phyloP scores from a whole-genome alignment of 2,797 vertebrate species.

The Pelodytes ibericus region DNA sequence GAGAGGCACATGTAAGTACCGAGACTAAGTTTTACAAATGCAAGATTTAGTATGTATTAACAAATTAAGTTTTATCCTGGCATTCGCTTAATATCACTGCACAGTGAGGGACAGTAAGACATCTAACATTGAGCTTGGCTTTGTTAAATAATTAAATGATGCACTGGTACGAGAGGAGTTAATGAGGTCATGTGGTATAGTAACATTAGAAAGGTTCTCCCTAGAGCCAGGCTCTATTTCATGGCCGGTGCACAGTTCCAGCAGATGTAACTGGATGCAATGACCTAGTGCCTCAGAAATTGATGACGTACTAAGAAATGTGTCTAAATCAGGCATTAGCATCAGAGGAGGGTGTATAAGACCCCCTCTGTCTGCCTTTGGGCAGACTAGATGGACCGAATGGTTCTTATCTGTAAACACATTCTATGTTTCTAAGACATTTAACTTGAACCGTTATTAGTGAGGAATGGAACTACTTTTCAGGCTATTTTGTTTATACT shows the following conservation, averaged over 20 bases:
- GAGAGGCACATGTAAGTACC: not conserved
- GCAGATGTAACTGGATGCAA: conserved; percentile 46
- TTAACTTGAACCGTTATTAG: conserved; percentile 7
- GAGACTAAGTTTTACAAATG: not conserved
- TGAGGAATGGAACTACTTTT: not conserved
- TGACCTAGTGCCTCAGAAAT: conserved; percentile 55
- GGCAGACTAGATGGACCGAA: too few species aligned
- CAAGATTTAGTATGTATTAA: not conserved
- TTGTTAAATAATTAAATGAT: not conserved
- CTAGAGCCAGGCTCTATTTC: conserved; percentile 37
- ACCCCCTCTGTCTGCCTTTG: too few species aligned
- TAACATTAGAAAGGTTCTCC: conserved; percentile 49
- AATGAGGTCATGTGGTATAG: conserved; percentile 11
- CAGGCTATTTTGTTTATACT: not conserved
- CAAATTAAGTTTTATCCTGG: not conserved
- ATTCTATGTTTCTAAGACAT: too few species aligned
- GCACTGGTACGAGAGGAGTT: conserved; percentile 19
- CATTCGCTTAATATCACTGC: too few species aligned
- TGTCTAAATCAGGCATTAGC: conserved; percentile 38
- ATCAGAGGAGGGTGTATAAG: not conserved
- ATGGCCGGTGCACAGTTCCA: conserved; percentile 45
- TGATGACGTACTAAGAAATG: conserved; percentile 52
- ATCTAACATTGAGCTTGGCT: not conserved
- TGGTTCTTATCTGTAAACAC: too few species aligned
- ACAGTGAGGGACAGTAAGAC: too few species aligned